A percentile compares a stretch with the other conserved stretches of the same genome.
Evolutionary conservation across 2,797 vertebrate genomes (phyloP).

Genomic region (Merluccius polli): DNA sequence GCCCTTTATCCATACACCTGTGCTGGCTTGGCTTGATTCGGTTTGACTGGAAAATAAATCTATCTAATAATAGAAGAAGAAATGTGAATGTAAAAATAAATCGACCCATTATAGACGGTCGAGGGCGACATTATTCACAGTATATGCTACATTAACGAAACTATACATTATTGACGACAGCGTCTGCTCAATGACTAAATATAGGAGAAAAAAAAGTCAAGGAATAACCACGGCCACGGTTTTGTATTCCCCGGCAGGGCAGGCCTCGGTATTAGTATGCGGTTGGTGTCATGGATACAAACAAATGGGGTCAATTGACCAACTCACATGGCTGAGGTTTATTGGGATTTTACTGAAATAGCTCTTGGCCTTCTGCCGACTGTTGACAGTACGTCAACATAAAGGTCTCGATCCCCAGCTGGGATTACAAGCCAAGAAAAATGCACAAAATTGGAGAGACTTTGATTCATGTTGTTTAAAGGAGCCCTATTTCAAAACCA

Average conservation of each 20-base stretch:
- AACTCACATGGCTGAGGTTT: not conserved
- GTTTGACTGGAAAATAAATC: too few relatives aligned
- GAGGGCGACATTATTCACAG: too few relatives aligned
- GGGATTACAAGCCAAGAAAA: not conserved
- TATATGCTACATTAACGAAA: not conserved
- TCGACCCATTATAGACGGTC: too few relatives aligned
- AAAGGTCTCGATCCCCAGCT: not conserved
- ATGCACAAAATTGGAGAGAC: not conserved
- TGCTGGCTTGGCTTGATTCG: too few relatives aligned
- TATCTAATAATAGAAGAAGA: too few relatives aligned
- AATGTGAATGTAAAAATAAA: too few relatives aligned
- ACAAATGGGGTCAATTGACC: not conserved
- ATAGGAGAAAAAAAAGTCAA: not conserved
- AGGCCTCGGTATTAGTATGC: not conserved
- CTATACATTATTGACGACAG: not conserved
- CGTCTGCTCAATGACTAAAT: not conserved
- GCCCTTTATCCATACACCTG: too few relatives aligned
- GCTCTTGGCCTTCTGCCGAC: not conserved
- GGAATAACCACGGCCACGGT: not conserved
- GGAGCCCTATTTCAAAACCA: not conserved
- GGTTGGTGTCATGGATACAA: not conserved
- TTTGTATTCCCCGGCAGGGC: not conserved
- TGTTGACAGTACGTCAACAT: not conserved
- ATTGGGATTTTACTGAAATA: not conserved
- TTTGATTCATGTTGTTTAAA: not conserved